Base-by-base conservation (phyloP, 2,888 invertebrate genomes). In the Mimumesa dahlbomi region DNA sequence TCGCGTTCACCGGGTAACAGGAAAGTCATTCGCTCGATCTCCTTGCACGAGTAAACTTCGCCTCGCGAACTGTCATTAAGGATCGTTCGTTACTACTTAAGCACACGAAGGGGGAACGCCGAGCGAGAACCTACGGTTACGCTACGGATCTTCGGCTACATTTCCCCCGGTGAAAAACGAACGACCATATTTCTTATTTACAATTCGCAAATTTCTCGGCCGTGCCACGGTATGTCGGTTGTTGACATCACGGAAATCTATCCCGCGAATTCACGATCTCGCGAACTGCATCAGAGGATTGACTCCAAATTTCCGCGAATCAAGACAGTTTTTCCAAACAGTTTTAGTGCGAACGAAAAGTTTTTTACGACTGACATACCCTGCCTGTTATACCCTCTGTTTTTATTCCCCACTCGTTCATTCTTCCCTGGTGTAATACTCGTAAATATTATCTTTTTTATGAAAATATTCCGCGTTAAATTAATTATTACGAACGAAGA, bases 41-140 rank as follows among this genome's bases (percentile, higher is more conserved):
- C 36, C 36, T 50, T n/a, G 40, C 42, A 40, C 62, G 49, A 49
- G 68, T 43, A 53, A 68, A 62, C 43, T 38, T 68, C 42, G 49
- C 49, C 54, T 54, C 29, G 34, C 34, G 56, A 61, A 57, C 56
- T 46, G 64, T 69, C 69, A 73, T 73, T 69, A 69, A 46, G 56
- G 53, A 69, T 69, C 69, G 69, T 61, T 61, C 64, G 58, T 54
- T 50, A 42, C 18, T 29, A 54, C 42, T 64, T 63, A 57, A 59
- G 36, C 45, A 13, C 36, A 11, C 50, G 34, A 22, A 42, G 62
- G 68, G 53, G 38, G 54, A 50, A 38, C 22, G 57, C 9, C n/a
- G n/a, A n/a, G n/a, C n/a, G n/a, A n/a, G n/a, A n/a, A 50, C 34
- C 19, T 7, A 49, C 45, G 52, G 48, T 16, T 21, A 22, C 11